phyloP scores from a whole-genome alignment of 2,113 vertebrate species.

The Ivindomyrus marchei region DNA sequence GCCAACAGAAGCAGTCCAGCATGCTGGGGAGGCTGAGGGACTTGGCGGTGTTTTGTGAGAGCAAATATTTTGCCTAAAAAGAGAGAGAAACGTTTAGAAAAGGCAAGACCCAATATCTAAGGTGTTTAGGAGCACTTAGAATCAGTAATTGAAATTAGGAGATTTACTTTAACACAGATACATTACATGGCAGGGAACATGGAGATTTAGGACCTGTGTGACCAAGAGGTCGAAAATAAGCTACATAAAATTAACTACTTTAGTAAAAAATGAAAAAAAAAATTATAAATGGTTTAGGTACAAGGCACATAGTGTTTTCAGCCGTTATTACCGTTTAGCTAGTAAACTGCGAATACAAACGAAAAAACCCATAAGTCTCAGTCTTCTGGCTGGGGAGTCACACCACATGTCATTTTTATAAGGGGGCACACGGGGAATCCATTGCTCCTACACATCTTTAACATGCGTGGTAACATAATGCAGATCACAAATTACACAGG shows the following conservation, averaged over 20 bases:
- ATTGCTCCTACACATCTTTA: not conserved
- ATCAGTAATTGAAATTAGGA: not conserved
- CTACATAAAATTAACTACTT: not conserved
- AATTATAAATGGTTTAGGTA: not conserved
- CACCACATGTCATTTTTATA: not conserved
- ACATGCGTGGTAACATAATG: not conserved
- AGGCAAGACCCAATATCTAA: not conserved
- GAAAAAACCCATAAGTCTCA: not conserved
- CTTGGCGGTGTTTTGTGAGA: not conserved
- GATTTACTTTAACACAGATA: not conserved
- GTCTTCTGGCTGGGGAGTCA: not conserved
- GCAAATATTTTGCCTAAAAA: slow-evolving; percentile 18
- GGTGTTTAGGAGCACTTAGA: slow-evolving; percentile 1
- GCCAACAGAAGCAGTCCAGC: slow-evolving; percentile 4
- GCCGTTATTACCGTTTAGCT: not conserved
- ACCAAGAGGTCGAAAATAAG: not conserved
- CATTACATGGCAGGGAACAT: not conserved
- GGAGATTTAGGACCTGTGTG: not conserved
- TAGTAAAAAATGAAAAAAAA: not conserved
- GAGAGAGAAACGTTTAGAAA: not conserved
- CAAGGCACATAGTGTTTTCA: not conserved
- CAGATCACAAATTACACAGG: not conserved
- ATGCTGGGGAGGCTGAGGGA: not conserved
- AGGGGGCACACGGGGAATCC: not conserved
- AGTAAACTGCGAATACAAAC: not conserved